Conservation (phyloP, 2,113 vertebrate species). For the Pedionomus torquatus region DNA sequence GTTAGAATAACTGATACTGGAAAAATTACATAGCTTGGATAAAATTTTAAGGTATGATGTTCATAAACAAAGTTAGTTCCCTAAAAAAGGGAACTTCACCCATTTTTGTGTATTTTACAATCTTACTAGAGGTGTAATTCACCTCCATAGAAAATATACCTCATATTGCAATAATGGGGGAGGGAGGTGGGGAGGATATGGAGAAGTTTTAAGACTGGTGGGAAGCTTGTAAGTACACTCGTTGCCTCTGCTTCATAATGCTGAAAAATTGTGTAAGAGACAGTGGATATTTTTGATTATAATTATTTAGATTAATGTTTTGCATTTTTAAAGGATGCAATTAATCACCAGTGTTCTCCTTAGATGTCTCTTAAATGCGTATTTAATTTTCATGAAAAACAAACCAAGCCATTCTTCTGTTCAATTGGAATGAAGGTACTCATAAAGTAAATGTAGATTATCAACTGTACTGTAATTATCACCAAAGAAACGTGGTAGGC, state of each 20-base stretch:
- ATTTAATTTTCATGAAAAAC: neutral
- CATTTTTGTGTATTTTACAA: neutral
- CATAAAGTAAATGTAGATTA: neutral
- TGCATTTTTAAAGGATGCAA: neutral
- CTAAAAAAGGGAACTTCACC: neutral
- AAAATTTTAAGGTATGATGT: neutral
- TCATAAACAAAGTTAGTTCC: neutral
- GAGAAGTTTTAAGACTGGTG: neutral
- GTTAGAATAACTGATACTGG: neutral
- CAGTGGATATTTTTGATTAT: neutral
- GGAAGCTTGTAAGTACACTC: neutral
- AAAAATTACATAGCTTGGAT: neutral
- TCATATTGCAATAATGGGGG: neutral
- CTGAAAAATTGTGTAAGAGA: neutral
- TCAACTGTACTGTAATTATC: neutral
- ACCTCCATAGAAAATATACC: neutral
- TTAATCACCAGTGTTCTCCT: neutral
- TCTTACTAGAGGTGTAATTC: neutral
- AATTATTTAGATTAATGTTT: neutral
- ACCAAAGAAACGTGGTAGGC: neutral
- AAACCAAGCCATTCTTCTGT: neutral
- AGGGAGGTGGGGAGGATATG: fast-evolving
- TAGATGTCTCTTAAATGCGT: neutral
- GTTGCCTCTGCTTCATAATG: neutral
- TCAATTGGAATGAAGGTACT: neutral